Evolutionary conservation across 2,113 vertebrate genomes (phyloP).

Genomic region (Anhinga rufa): DNA sequence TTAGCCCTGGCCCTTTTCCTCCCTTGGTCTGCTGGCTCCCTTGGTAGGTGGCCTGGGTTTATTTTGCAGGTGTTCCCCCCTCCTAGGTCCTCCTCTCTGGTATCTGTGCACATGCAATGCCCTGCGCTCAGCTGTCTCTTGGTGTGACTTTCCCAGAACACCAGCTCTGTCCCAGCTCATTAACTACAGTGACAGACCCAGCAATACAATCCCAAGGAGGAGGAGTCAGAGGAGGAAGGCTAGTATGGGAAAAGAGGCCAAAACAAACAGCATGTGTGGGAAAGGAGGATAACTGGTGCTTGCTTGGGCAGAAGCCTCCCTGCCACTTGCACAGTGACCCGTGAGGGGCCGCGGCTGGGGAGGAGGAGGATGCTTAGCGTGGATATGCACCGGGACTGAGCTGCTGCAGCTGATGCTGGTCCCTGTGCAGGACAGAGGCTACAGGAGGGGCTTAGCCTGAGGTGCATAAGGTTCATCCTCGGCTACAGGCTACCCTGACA

Average conservation of each 20-base stretch:
- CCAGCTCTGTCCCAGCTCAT: constrained; percentile 9
- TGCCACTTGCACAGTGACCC: background rate
- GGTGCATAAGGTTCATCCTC: background rate
- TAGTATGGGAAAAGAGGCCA: background rate
- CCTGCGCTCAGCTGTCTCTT: background rate
- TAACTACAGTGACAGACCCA: constrained; percentile 4
- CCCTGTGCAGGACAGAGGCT: background rate
- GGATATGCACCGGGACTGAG: background rate
- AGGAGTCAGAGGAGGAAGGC: background rate
- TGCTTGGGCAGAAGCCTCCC: background rate
- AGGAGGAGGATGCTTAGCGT: background rate
- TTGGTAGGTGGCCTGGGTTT: background rate
- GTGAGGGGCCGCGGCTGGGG: accelerated
- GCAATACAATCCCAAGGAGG: background rate
- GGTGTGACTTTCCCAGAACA: background rate
- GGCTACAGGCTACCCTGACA: background rate
- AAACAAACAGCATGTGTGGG: constrained; percentile 1
- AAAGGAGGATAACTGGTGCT: background rate
- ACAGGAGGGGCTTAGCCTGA: background rate
- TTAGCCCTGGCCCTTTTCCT: background rate
- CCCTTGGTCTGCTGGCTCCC: background rate
- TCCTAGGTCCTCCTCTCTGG: background rate
- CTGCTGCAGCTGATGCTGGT: background rate
- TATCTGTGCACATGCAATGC: background rate
- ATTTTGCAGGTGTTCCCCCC: background rate